Evolutionary conservation across 2,113 vertebrate species (phyloP), one percentile per base, ranked within the genome.

Genomic region (Chaetura pelagica): DNA sequence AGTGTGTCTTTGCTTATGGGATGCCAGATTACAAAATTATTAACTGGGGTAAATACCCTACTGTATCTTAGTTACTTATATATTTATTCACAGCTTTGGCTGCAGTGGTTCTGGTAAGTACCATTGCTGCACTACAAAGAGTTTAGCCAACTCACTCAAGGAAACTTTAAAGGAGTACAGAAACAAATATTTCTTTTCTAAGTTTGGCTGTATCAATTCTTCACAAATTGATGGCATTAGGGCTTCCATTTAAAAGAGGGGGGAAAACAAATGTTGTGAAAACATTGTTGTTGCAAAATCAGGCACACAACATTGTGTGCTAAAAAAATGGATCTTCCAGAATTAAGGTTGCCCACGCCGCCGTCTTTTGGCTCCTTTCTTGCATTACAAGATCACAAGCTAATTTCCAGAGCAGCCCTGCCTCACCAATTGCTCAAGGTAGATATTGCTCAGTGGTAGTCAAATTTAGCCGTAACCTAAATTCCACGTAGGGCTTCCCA

Each of bases 221-320:
- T 38, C 59, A 76, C 78, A 94, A 94, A 72, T 20, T 26, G 76
- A 80, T 68, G 55, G 30, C 69, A 78, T 75, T 87, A 75, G 3
- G 22, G 26, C 69, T 87, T n/a, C 14, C 27, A 67, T 66, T 71
- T 5, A 29, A 58, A 71, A 61, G 19, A 19, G 19, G 42, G 23
- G 23, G 23, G 22, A 58, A 62, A 67, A 38, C 51, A 58, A 77
- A 66, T 23, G 5, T 26, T 52, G 40, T 61, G 63, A 84, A 94
- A 83, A 92, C 68, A 66, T 35, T 30, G 55, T 22, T 24, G 16
- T 96, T 96, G 93, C 90, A 96, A 93, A 94, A 96, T 81, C 68
- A 71, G 40, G 52, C 88, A 40, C 44, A 67, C 38, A 77, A 23
- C 19, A 74, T 15, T 74, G 46, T 59, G 51, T 87, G 73, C 49